Percentiles rank a stretch among this genome's conserved stretches.
phyloP scores from a whole-genome alignment of 2,113 vertebrate genomes.

The Barbus barbus region DNA sequence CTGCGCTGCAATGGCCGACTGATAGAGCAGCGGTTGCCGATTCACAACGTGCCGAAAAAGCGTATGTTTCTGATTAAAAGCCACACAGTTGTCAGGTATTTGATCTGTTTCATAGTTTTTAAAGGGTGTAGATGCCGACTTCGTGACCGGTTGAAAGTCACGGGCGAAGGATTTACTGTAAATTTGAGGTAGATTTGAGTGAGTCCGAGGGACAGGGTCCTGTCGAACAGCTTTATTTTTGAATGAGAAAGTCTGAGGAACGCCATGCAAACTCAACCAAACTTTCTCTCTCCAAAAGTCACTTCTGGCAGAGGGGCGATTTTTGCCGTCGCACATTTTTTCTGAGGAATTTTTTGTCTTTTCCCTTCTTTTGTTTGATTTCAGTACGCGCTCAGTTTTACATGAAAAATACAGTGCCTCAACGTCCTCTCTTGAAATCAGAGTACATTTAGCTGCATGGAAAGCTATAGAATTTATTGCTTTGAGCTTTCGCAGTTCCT shows the following conservation, averaged over 20 bases:
- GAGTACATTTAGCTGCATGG: conserved; percentile 98
- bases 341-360: conserved; percentile 72
- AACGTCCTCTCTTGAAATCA: conserved; percentile 98
- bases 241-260: conserved; percentile 81
- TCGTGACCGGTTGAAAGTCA: conserved; percentile 76
- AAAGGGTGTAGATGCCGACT: conserved; percentile 82
- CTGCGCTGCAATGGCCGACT: conserved; percentile 80
- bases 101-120: conserved; percentile 90
- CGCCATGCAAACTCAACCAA: conserved; percentile 91
- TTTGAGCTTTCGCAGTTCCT: conserved; percentile 98
- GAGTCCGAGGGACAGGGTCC: conserved; percentile 78
- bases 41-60: conserved; percentile 80
- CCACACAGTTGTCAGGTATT: conserved; percentile 77
- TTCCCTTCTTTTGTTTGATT: conserved; percentile 87
- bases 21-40: conserved; percentile 78
- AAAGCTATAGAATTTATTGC: conserved; percentile 99
- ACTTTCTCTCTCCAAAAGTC: conserved; percentile 92
- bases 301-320: conserved; percentile 72
- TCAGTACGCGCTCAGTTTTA: conserved; percentile 94
- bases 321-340: conserved; percentile 71
- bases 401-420: conserved; percentile 97
- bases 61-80: conserved; percentile 80
- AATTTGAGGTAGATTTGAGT: conserved; percentile 97
- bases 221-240: conserved; percentile 80
- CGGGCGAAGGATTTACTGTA: conserved; percentile 85